These are phyloP conservation scores for Montipora capitata DNA, from an alignment of 92 coral and sea anemone genomes.

Conservation along the genomic window DNA sequence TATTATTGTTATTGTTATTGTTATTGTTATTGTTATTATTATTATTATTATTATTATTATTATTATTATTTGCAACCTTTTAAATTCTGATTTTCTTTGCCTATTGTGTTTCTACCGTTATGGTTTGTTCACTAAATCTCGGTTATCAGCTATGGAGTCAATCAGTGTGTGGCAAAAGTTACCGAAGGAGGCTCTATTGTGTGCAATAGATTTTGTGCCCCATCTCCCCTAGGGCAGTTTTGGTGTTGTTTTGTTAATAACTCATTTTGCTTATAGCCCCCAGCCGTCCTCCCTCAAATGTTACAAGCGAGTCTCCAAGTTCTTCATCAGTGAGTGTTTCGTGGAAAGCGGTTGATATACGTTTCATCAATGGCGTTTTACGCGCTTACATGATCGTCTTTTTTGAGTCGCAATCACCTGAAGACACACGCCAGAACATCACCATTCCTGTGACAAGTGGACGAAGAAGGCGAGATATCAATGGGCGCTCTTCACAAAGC, in stretches of 20 bases:
- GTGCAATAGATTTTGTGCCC: not conserved
- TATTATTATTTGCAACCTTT: too few relatives aligned
- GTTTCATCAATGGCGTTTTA: slow-evolving; percentile 75
- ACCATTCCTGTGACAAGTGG: slow-evolving; percentile 34
- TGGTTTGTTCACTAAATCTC: too few relatives aligned
- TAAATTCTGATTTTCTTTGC: too few relatives aligned
- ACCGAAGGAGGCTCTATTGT: too few relatives aligned
- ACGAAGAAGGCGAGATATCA: slow-evolving; percentile 62
- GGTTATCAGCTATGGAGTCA: too few relatives aligned
- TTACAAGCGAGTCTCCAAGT: slow-evolving; percentile 52
- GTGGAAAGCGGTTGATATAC: slow-evolving; percentile 78
- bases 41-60: too few relatives aligned
- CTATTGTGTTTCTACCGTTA: too few relatives aligned
- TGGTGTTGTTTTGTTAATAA: not conserved
- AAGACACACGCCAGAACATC: slow-evolving; percentile 44
- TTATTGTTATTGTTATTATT: too few relatives aligned
- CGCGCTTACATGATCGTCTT: slow-evolving; percentile 65
- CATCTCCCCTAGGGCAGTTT: not conserved
- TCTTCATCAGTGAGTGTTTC: slow-evolving; percentile 57
- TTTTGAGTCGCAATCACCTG: slow-evolving; percentile 44
- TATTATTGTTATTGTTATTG: too few relatives aligned
- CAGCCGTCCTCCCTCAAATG: slow-evolving; percentile 72
- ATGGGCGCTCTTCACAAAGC: slow-evolving; percentile 42
- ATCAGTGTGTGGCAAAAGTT: too few relatives aligned
- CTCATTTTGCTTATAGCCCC: slow-evolving; percentile 63